These are phyloP conservation scores for Dendrolimus kikuchii DNA, from an alignment of 1,140 invertebrate genomes.

Conservation along the genomic window DNA sequence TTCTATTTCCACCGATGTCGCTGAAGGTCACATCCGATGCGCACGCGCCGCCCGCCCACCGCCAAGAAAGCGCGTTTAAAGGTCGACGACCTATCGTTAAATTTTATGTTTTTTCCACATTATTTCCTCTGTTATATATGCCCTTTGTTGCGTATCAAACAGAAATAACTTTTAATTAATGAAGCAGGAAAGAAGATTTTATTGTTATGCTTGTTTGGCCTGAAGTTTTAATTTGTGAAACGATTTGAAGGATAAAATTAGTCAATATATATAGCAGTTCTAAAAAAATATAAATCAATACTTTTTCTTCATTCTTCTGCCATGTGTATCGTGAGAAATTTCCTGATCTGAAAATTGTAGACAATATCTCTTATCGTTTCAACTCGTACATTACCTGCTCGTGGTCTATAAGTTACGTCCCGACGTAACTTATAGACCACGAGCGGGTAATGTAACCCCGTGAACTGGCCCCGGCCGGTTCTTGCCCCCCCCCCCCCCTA, in stretches of 20 bases:
- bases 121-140: conserved; percentile 1
- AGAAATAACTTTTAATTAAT: too few relatives aligned
- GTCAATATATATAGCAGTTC: too few relatives aligned
- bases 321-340: conserved; percentile 16
- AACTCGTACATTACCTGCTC: conserved; percentile 22
- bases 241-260: too few relatives aligned
- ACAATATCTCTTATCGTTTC: conserved; percentile 25
- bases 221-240: too few relatives aligned
- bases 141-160: not conserved
- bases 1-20: conserved; percentile 45
- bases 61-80: conserved; percentile 39
- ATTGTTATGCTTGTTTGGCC: too few relatives aligned
- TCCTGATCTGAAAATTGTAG: conserved; percentile 24
- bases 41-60: conserved; percentile 47
- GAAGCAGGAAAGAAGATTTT: too few relatives aligned
- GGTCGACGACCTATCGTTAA: conserved; percentile 25
- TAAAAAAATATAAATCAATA: too few relatives aligned
- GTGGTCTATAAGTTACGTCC: conserved; percentile 26
- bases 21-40: conserved; percentile 45
- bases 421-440: too few relatives aligned
- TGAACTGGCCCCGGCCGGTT: too few relatives aligned
- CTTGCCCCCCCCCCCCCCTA: too few relatives aligned
- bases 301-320: too few relatives aligned
- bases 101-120: conserved; percentile 5
- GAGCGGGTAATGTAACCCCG: too few relatives aligned